Percentiles rank a stretch among this genome's conserved stretches.
These are phyloP conservation scores for Sebastes fasciatus DNA, from an alignment of 2,113 vertebrate species.

Conservation along the genomic window DNA sequence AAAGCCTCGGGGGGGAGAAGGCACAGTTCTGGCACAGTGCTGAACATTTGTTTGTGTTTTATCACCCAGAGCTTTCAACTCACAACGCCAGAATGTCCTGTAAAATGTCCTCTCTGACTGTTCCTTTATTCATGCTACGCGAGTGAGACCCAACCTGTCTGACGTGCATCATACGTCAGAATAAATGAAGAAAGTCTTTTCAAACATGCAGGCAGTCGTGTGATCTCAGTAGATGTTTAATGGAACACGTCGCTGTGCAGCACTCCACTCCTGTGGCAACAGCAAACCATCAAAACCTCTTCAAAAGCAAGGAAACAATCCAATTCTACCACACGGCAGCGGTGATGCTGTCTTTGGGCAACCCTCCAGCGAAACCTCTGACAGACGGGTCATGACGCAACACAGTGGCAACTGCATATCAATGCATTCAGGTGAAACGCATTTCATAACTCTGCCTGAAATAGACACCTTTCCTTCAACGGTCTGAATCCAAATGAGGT, in stretches of 20 bases:
- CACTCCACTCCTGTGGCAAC: slow-evolving; percentile 48
- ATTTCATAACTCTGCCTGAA: slow-evolving; percentile 43
- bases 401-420: slow-evolving; percentile 57
- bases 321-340: slow-evolving; percentile 51
- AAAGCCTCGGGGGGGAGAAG: slow-evolving; percentile 4
- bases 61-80: slow-evolving; percentile 23
- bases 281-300: slow-evolving; percentile 38
- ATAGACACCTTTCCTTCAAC: slow-evolving; percentile 35
- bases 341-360: slow-evolving; percentile 41
- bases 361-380: slow-evolving; percentile 66
- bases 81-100: not conserved
- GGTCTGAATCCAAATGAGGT: slow-evolving; percentile 28
- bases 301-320: slow-evolving; percentile 69
- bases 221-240: slow-evolving; percentile 65
- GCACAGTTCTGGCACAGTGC: slow-evolving; percentile 16
- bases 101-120: not conserved
- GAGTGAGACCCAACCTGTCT: not conserved
- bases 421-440: slow-evolving; percentile 44
- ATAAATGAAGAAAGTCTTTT: slow-evolving; percentile 23
- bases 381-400: slow-evolving; percentile 73
- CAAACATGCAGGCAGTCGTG: slow-evolving; percentile 16
- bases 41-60: not conserved
- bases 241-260: slow-evolving; percentile 32
- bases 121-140: not conserved
- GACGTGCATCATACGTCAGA: slow-evolving; percentile 1